A percentile compares a stretch with the other conserved stretches of the same genome.
These are phyloP conservation scores for Halcyon badia DNA, from an alignment of 2,797 vertebrate genomes.

Conservation along the genomic window DNA sequence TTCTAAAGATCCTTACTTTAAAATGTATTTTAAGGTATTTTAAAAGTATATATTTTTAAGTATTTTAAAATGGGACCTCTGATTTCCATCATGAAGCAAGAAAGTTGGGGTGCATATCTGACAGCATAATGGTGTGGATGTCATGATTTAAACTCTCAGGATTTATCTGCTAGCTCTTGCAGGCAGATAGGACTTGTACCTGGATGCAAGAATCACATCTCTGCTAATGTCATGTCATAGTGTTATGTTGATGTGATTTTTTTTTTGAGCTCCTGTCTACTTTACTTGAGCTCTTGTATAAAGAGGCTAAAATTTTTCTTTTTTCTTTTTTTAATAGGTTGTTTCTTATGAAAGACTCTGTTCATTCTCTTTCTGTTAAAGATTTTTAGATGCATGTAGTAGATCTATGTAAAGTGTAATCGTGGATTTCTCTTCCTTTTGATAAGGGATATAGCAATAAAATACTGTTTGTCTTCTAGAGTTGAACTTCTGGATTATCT, in stretches of 20 bases:
- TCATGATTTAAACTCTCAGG: background rate
- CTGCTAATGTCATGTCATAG: background rate
- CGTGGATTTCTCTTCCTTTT: background rate
- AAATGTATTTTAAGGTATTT: too few species aligned
- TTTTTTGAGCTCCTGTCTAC: background rate
- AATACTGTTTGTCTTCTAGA: slow-evolving; percentile 77
- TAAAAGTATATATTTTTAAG: too few species aligned
- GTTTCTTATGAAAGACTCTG: background rate
- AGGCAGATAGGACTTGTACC: background rate
- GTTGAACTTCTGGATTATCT: slow-evolving; percentile 97
- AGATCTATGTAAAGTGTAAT: background rate
- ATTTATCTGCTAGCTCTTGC: background rate
- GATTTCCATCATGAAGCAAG: background rate
- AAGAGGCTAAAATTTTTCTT: background rate
- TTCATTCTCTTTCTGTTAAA: background rate
- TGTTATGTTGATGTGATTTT: background rate
- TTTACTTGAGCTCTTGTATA: background rate
- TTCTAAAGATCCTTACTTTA: background rate
- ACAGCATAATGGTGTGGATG: background rate
- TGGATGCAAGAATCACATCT: background rate
- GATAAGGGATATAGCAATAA: background rate
- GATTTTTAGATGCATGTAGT: background rate
- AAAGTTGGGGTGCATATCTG: background rate
- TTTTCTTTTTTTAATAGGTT: background rate
- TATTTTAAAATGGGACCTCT: background rate